A percentile compares a stretch with the other conserved stretches of the same genome.
phyloP scores from a whole-genome alignment of 2,113 vertebrate genomes.

The Apaloderma vittatum region DNA sequence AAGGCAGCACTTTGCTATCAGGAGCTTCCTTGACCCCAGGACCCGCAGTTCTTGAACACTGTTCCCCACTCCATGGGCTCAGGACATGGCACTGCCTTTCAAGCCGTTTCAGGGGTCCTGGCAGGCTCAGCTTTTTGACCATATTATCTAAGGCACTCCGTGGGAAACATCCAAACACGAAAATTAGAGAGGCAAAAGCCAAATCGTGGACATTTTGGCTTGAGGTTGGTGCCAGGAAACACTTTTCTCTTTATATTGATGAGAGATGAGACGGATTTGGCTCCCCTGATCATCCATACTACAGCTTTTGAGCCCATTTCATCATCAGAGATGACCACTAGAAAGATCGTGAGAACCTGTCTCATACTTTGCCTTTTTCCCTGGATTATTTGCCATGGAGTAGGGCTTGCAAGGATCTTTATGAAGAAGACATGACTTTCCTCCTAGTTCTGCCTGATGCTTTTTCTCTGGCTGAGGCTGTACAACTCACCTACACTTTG shows the following conservation, averaged over 20 bases:
- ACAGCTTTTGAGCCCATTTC: not conserved
- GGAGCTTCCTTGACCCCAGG: not conserved
- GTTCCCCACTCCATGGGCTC: too few relatives aligned
- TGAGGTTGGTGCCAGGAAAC: not conserved
- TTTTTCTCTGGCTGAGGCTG: not conserved
- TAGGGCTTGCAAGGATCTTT: not conserved
- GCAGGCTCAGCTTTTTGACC: not conserved
- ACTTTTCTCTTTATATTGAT: not conserved
- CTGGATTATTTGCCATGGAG: not conserved
- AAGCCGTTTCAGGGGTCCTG: not conserved
- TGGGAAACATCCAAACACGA: not conserved
- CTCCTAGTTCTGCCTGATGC: not conserved
- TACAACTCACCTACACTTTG: not conserved
- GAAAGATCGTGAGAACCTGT: not conserved
- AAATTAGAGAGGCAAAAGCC: not conserved
- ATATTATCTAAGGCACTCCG: not conserved
- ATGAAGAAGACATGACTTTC: not conserved
- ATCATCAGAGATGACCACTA: not conserved
- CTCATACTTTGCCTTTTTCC: not conserved
- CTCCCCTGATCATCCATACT: not conserved
- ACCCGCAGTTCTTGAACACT: not conserved
- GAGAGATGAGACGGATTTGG: not conserved
- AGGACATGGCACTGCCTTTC: not conserved
- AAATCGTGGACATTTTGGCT: not conserved
- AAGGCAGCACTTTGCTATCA: not conserved